Base-by-base conservation (phyloP, 2,888 invertebrate genomes). In the Lasioglossum zephyrum region DNA sequence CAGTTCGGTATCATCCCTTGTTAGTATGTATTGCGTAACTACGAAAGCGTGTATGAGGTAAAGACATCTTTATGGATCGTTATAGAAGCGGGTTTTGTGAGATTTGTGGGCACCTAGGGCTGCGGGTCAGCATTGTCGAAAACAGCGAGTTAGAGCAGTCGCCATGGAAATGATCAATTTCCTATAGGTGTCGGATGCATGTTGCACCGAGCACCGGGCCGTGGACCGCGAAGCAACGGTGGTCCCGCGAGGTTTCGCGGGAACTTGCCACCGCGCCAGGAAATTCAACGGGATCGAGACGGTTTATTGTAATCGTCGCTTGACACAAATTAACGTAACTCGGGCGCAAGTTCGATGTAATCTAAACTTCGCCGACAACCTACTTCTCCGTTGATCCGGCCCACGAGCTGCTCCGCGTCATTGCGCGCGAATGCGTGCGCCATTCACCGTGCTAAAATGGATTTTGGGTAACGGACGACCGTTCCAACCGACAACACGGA, bases 291-390 rank as follows among this genome's bases (percentile, higher is more conserved):
- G n/a, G 72, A 83, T 84, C 84, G 73, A 36, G 66, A 31, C 47
- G 69, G 49, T 74, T 82, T 75, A 82, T 86, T 81, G 74, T 86
- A 83, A 83, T 87, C 77, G 87, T 73, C 78, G 77, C 53, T 39
- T 72, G 79, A 69, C 66, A 57, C 79, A 66, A 87, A 87, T 86
- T 82, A 86, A 86, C 80, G 78, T 63, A 80, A 74, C 82, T 80
- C 76, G 47, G 8, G 87, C 66, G 77, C 73, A 75, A 77, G 76
- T 87, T 86, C 76, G 74, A 77, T 77, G 84, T 79, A 87, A 87
- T 84, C 87, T 76, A 84, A 87, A 87, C 79, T 87, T 87, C 47
- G 79, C 41, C 81, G 87, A 79, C 87, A 86, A 87, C 79, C 87
- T 74, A 84, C 79, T 86, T 86, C 75, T n/a, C 73, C 66, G 86